Evolutionary conservation across 2,113 vertebrate species (phyloP).

Genomic region (Percopsis transmontana): DNA sequence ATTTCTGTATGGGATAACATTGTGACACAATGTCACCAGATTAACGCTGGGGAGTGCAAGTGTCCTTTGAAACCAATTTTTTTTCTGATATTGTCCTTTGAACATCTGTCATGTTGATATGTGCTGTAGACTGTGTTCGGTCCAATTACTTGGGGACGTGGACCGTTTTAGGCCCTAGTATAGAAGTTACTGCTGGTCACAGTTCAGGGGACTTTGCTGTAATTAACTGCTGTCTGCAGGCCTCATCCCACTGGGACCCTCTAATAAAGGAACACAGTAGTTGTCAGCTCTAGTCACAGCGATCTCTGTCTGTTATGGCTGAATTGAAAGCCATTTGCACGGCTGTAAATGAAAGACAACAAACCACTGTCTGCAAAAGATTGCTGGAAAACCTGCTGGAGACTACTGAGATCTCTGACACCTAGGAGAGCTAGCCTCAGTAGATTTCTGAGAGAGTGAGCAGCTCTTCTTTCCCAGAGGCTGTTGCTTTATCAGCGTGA

Average conservation of each 20-base stretch:
- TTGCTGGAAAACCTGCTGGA: constrained; percentile 23
- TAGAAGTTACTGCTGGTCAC: constrained; percentile 40
- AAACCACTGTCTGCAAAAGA: constrained; percentile 6
- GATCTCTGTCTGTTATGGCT: constrained; percentile 13
- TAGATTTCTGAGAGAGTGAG: constrained; percentile 25
- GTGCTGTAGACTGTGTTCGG: constrained; percentile 10
- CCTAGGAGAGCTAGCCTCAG: constrained; percentile 32
- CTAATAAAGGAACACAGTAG: constrained; percentile 25
- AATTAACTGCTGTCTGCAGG: constrained; percentile 54
- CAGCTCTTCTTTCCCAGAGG: constrained; percentile 13
- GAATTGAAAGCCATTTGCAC: constrained; percentile 15
- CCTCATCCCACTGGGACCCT: constrained; percentile 36
- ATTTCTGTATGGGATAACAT: no score
- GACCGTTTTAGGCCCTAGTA: constrained; percentile 4
- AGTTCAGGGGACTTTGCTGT: constrained; percentile 47
- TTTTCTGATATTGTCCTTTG: constrained; percentile 5
- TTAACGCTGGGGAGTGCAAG: constrained; percentile 1
- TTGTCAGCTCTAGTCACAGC: constrained; percentile 26
- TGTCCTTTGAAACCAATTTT: not conserved
- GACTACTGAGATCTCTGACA: constrained; percentile 40
- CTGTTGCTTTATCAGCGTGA: constrained; percentile 32
- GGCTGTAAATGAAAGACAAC: constrained; percentile 7
- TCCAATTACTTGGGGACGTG: constrained; percentile 5
- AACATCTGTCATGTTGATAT: constrained; percentile 13
- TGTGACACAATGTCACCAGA: not conserved